Percentiles rank a stretch among this genome's conserved stretches.
phyloP scores from a whole-genome alignment of 2,113 vertebrate genomes.

The Oceanodroma tethys region DNA sequence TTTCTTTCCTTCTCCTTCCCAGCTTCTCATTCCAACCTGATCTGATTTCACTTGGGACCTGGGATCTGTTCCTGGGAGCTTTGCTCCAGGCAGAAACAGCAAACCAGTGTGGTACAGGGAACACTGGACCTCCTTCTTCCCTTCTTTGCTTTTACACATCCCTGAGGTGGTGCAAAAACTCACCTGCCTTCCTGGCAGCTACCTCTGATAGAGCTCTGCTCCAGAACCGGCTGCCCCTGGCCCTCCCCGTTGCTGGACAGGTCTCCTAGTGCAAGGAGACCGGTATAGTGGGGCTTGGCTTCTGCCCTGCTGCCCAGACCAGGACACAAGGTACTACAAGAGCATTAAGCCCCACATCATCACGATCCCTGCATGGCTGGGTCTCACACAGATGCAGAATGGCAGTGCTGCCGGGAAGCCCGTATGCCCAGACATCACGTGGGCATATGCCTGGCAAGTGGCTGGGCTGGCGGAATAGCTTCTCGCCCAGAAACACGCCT shows the following conservation, averaged over 20 bases:
- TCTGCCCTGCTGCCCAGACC: neutral
- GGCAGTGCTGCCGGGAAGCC: neutral
- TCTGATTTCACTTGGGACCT: neutral
- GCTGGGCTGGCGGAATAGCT: neutral
- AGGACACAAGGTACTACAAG: neutral
- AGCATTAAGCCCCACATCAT: neutral
- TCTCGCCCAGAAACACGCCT: neutral
- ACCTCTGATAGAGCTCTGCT: neutral
- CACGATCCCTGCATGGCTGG: neutral
- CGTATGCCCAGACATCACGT: accelerated
- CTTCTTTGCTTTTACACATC: neutral
- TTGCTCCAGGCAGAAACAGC: neutral
- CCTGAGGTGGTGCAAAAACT: neutral
- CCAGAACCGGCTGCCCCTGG: neutral
- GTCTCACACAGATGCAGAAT: neutral
- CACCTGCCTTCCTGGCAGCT: neutral
- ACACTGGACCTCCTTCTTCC: neutral
- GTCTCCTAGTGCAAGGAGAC: neutral
- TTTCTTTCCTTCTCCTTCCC: neutral
- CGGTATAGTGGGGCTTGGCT: neutral
- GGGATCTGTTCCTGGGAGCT: neutral
- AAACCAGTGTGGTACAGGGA: neutral
- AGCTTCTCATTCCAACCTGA: neutral
- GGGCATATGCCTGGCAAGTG: neutral
- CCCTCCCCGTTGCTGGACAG: neutral